phyloP scores from a whole-genome alignment of 2,113 vertebrate genomes.

The Salvelinus fontinalis region DNA sequence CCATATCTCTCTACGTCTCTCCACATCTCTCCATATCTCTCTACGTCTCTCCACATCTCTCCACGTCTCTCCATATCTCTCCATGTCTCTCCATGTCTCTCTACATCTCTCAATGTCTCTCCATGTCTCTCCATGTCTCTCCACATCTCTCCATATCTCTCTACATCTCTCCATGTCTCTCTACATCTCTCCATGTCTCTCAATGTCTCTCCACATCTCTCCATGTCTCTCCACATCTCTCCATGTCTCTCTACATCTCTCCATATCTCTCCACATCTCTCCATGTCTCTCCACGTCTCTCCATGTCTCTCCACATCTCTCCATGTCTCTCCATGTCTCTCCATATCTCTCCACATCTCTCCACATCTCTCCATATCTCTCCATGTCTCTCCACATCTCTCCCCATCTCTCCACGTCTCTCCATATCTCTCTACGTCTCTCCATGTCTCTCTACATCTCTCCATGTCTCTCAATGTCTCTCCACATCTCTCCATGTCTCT shows the following conservation, averaged over 20 bases:
- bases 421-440: background rate
- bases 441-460: background rate
- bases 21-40: too few species aligned
- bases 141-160: too few species aligned
- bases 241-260: too few species aligned
- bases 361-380: background rate
- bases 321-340: too few species aligned
- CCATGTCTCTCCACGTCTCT: background rate
- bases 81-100: background rate
- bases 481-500: too few species aligned
- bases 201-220: background rate
- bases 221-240: too few species aligned
- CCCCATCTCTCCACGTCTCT: too few species aligned
- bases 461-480: background rate
- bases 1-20: too few species aligned
- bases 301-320: background rate
- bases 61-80: background rate
- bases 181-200: background rate
- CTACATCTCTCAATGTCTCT: background rate
- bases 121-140: too few species aligned
- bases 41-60: too few species aligned
- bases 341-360: too few species aligned
- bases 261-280: background rate
- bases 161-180: background rate
- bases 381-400: background rate